Evolutionary conservation across 2,888 invertebrate species (phyloP).

Genomic region (Nomada goodeniana): DNA sequence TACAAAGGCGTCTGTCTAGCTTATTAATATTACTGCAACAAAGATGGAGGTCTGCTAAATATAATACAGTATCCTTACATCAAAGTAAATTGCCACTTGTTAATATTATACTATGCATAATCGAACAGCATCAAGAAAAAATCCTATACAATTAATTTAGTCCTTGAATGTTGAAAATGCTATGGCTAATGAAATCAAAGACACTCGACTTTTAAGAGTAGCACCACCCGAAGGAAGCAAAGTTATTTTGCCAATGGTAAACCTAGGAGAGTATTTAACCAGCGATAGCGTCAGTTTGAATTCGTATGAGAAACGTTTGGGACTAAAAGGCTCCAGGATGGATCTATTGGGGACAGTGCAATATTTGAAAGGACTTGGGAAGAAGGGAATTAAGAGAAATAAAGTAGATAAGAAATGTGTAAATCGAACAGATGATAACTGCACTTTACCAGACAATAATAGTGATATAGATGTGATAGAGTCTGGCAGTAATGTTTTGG

Average conservation of each 20-base stretch:
- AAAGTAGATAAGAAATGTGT: constrained; percentile 81
- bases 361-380: constrained; percentile 80
- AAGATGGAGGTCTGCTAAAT: constrained; percentile 90
- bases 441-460: constrained; percentile 84
- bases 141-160: constrained; percentile 62
- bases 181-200: constrained; percentile 71
- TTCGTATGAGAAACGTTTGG: constrained; percentile 90
- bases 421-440: constrained; percentile 71
- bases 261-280: constrained; percentile 91
- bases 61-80: constrained; percentile 87
- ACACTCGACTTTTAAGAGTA: constrained; percentile 80
- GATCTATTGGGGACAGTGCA: constrained; percentile 84
- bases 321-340: constrained; percentile 85
- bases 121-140: neutral
- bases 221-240: constrained; percentile 87
- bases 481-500: constrained; percentile 84
- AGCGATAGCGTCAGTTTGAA: constrained; percentile 92
- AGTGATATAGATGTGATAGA: constrained; percentile 85
- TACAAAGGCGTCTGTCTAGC: constrained; percentile 90
- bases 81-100: constrained; percentile 14
- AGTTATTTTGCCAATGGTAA: constrained; percentile 90
- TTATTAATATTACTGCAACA: constrained; percentile 90
- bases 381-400: constrained; percentile 82
- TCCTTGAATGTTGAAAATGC: constrained; percentile 71
- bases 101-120: neutral